Percentiles rank a stretch among this genome's conserved stretches.
Evolutionary conservation across 2,113 vertebrate species (phyloP).

Genomic region (Chrysochloris asiatica): DNA sequence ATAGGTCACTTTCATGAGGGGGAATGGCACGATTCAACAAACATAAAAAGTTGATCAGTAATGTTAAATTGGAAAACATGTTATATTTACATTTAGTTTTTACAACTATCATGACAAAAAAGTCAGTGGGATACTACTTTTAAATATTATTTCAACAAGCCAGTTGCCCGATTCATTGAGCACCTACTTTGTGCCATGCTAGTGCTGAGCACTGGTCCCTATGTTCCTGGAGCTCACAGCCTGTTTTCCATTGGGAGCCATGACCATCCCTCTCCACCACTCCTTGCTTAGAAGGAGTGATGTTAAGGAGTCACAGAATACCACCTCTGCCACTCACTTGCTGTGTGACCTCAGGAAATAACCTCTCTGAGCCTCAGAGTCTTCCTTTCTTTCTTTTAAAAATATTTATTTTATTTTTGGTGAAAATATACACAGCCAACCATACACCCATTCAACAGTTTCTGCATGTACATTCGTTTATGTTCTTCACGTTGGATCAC

Average conservation of each 20-base stretch:
- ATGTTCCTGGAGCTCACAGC: not conserved
- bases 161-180: not conserved
- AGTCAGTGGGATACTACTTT: not conserved
- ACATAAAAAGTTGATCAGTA: not conserved
- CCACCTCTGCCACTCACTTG: not conserved
- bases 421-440: not conserved
- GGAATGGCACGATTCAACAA: not conserved
- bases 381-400: not conserved
- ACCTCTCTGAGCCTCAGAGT: not conserved
- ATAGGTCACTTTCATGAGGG: not conserved
- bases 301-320: not conserved
- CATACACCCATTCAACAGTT: not conserved
- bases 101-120: not conserved
- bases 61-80: not conserved
- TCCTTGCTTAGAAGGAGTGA: not conserved
- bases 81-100: not conserved
- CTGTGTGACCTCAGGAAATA: slow-evolving; percentile 8
- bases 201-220: not conserved
- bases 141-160: not conserved
- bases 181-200: not conserved
- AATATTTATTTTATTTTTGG: not conserved
- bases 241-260: not conserved
- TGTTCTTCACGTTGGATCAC: too few species aligned
- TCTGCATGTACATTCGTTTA: not conserved
- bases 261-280: not conserved